phyloP scores from a whole-genome alignment of 2,113 vertebrate species.

The Alligator sinensis region DNA sequence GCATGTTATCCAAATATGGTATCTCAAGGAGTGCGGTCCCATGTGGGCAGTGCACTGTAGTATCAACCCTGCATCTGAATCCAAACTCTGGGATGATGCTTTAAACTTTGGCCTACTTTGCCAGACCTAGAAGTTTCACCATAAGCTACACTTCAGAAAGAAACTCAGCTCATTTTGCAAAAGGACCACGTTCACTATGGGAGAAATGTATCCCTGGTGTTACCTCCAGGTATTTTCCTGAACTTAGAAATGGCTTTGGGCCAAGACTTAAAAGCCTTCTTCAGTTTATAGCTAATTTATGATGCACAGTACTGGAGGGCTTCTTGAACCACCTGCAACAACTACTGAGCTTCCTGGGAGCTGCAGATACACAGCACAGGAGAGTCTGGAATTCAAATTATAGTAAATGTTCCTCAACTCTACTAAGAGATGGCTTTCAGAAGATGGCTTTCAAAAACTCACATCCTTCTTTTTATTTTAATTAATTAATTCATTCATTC shows the following conservation, averaged over 20 bases:
- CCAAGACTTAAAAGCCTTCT: not conserved
- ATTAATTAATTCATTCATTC: not conserved
- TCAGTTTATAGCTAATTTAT: no score
- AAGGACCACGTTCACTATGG: not conserved
- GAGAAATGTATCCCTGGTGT: fast-evolving
- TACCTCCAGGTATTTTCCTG: not conserved
- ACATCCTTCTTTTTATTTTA: not conserved
- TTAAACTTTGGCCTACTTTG: not conserved
- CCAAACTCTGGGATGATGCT: not conserved
- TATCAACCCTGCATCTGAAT: fast-evolving
- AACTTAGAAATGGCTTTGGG: not conserved
- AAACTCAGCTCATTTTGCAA: fast-evolving
- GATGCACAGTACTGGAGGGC: no score
- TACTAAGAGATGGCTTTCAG: not conserved
- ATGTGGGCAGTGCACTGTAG: not conserved
- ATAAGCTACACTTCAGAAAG: not conserved
- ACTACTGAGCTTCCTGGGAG: not conserved
- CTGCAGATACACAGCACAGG: not conserved
- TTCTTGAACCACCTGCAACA: not conserved
- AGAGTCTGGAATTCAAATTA: not conserved
- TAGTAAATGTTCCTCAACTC: not conserved
- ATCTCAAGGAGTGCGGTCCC: not conserved
- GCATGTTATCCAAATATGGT: not conserved
- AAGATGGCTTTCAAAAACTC: not conserved
- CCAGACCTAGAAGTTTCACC: not conserved